Percentiles rank a stretch among this genome's conserved stretches.
These are phyloP conservation scores for Artibeus lituratus DNA, from an alignment of 2,797 vertebrate genomes.

Conservation along the genomic window DNA sequence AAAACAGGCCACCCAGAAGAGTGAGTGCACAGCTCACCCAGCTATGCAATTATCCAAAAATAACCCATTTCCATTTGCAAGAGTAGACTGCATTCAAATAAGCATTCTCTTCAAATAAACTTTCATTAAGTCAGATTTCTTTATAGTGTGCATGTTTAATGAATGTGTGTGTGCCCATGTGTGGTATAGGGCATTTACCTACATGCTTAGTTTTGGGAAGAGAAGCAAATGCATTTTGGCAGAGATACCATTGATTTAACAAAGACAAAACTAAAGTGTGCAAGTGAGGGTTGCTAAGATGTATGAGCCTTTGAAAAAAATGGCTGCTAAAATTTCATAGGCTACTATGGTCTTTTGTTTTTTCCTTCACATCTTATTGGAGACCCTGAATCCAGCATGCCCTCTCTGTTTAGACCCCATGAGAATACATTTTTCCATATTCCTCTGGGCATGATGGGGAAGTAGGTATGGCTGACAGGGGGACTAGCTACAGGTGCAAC, in stretches of 20 bases:
- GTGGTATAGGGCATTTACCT: not conserved
- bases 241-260: not conserved
- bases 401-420: not conserved
- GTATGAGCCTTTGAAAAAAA: not conserved
- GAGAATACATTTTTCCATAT: not conserved
- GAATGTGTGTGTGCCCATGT: not conserved
- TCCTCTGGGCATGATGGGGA: not conserved
- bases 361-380: not conserved
- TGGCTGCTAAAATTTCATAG: not conserved
- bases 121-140: conserved; percentile 50
- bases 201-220: not conserved
- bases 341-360: accelerated
- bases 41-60: conserved; percentile 68
- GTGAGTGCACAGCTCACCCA: conserved; percentile 27
- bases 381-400: not conserved
- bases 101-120: conserved; percentile 66
- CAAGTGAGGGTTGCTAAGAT: not conserved
- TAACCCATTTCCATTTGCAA: conserved; percentile 61
- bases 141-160: not conserved
- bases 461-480: not conserved
- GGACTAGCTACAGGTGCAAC: not conserved
- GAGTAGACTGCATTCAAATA: conserved; percentile 64
- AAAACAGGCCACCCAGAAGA: conserved; percentile 46
- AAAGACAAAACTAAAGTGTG: not conserved
- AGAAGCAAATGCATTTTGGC: not conserved